Evolutionary conservation across 2,797 vertebrate species (phyloP).

Genomic region (Lycodopsis pacificus): DNA sequence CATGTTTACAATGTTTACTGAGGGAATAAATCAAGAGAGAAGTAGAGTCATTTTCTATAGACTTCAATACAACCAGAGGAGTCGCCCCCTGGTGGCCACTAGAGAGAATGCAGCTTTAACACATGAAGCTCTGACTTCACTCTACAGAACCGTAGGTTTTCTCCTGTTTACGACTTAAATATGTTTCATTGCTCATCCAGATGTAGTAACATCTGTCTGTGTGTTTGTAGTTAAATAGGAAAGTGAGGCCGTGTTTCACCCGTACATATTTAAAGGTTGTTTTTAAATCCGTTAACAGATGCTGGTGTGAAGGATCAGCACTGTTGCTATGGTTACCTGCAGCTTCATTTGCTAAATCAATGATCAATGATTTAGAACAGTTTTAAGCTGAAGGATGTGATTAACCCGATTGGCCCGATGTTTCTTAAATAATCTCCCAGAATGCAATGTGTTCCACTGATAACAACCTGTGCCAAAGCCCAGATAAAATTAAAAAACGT

Average conservation of each 20-base stretch:
- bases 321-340: slow-evolving; percentile 22
- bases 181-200: too few species aligned
- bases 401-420: neutral
- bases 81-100: too few species aligned
- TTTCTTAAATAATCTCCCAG: neutral
- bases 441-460: neutral
- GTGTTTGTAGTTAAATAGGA: neutral
- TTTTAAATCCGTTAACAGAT: neutral
- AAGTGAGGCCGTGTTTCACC: neutral
- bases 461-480: neutral
- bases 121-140: too few species aligned
- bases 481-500: neutral
- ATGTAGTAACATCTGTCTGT: neutral
- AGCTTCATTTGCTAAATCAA: neutral
- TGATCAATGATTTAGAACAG: neutral
- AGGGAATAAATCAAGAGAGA: too few species aligned
- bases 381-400: neutral
- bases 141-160: too few species aligned
- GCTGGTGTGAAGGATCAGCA: neutral
- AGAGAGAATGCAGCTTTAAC: too few species aligned
- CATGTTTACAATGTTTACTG: too few species aligned
- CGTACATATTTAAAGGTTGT: neutral
- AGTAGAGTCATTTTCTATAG: too few species aligned
- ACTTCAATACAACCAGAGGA: too few species aligned
- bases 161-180: too few species aligned